Percentiles rank a stretch among this genome's conserved stretches.
Evolutionary conservation across 2,113 vertebrate genomes (phyloP).

Genomic region (Psilopsiagon aurifrons): DNA sequence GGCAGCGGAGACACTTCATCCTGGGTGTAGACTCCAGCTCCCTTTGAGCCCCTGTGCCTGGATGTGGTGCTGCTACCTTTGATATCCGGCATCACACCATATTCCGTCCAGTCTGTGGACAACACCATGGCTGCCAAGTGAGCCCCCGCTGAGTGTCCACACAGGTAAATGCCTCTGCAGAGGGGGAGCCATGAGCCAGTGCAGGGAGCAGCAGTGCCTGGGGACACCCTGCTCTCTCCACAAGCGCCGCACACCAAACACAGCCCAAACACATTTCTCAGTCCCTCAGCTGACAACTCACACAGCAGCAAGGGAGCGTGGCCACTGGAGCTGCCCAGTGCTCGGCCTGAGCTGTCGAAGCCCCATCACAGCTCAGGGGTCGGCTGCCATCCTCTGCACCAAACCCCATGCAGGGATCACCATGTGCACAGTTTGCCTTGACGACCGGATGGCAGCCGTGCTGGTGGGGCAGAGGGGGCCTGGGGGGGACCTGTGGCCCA

Average conservation of each 20-base stretch:
- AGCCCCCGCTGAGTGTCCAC: conserved; percentile 94
- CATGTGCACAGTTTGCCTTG: rapidly evolving
- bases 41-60: background rate
- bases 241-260: rapidly evolving
- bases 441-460: background rate
- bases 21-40: background rate
- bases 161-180: conserved; percentile 87
- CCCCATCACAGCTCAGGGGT: no score
- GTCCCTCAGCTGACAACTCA: rapidly evolving
- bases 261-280: background rate
- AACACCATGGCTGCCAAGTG: conserved; percentile 91
- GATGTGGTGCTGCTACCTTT: conserved; percentile 74
- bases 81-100: conserved; percentile 78
- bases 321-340: background rate
- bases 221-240: rapidly evolving
- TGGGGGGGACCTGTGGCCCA: conserved; percentile 1
- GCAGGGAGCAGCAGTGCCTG: background rate
- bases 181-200: background rate
- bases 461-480: background rate
- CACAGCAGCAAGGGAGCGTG: rapidly evolving
- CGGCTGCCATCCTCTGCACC: rapidly evolving
- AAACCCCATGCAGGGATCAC: background rate
- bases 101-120: conserved; percentile 85
- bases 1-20: background rate
- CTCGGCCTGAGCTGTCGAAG: rapidly evolving